Evolutionary conservation across 1,140 invertebrate species (phyloP).

Genomic region (Oppia nitens): DNA sequence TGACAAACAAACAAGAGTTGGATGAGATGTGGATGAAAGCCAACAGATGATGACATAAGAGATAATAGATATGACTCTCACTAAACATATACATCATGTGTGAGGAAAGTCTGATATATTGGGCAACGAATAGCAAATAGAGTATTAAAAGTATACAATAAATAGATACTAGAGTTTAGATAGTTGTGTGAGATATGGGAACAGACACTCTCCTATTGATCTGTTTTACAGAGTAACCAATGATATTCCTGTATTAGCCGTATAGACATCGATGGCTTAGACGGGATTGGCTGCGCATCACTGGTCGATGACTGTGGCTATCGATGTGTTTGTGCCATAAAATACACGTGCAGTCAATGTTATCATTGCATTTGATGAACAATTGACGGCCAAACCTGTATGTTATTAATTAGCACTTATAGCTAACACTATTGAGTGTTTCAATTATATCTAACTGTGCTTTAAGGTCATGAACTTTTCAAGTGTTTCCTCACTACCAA

Average conservation of each 20-base stretch:
- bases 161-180: neutral
- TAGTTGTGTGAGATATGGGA: neutral
- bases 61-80: no score
- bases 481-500: neutral
- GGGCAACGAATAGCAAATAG: no score
- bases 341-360: neutral
- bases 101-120: no score
- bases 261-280: neutral
- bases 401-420: neutral
- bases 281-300: neutral
- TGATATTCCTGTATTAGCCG: neutral
- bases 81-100: no score
- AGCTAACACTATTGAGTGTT: no score
- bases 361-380: neutral
- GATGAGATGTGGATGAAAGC: no score
- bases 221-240: neutral
- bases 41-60: no score
- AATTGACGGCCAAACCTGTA: neutral
- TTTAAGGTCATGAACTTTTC: neutral
- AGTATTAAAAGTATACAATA: neutral
- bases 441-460: neutral
- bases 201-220: neutral
- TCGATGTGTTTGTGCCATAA: neutral
- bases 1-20: no score
- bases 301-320: neutral